Evolutionary conservation across 2,113 vertebrate genomes (phyloP), one percentile per base, ranked within the genome.

Genomic region (Burhinus oedicnemus): DNA sequence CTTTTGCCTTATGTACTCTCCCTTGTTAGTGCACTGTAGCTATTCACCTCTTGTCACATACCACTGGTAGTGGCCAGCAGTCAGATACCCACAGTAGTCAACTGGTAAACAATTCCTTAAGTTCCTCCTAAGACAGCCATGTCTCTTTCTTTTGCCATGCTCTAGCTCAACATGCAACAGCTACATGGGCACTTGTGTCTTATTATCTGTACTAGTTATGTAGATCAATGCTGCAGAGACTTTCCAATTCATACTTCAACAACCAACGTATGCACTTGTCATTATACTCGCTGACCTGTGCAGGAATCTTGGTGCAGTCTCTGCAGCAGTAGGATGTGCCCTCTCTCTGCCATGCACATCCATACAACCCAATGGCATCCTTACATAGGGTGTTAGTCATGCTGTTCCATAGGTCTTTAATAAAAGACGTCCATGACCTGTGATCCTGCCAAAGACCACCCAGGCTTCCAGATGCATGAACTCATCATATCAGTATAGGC

Each of bases 401-500:
- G 1, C 12, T 86, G 60, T 29, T 68, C 26, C 30, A 20, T 1
- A 44, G 32, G 12, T 52, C 36, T 83, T 68, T 65, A 40, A 72
- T 42, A 34, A 74, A 2, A 17, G 34, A 76, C 57, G 49, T 3
- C 38, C 23, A 7, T 6, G 5, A 34, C 19, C 44, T 86, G 34
- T 49, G 40, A 58, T 55, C 42, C 62, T 83, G 51, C 10, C 66
- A 88, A 92, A 70, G 49, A 69, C 54, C 40, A 85, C 9, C 22
- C 0, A 51, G 45, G 36, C 64, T 89, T 90, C 23, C 44, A 69
- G 30, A 52, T 34, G 27, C 40, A 88, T 58, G 49, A 74, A 70
- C 6, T 49, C 40, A 61, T 65, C 1, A 0, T 23, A 57, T 57
- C 19, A 44, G 25, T 36, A 27, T 15, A 29, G n/a, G 12, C 5